Evolutionary conservation across 1,140 invertebrate genomes (phyloP).

Genomic region (Papilio xuthus): DNA sequence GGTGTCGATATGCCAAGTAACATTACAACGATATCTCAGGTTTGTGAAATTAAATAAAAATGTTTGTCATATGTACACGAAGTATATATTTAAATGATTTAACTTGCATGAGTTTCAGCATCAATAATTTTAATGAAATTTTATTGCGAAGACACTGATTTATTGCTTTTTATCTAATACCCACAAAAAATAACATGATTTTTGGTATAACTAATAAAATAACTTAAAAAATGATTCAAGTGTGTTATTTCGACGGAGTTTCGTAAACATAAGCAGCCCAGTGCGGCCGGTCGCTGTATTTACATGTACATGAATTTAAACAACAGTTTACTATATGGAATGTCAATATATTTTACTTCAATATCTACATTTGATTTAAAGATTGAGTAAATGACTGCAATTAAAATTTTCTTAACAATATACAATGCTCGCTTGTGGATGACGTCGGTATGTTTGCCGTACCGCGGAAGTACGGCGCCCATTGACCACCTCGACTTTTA

Average conservation of each 20-base stretch:
- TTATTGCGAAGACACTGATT: constrained; percentile 20
- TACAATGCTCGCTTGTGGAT: constrained; percentile 65
- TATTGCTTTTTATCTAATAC: constrained; percentile 24
- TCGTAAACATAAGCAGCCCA: constrained; percentile 12
- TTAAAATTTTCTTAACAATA: constrained; percentile 76
- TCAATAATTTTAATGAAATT: constrained; percentile 25
- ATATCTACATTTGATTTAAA: constrained; percentile 79
- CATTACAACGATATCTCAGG: not conserved
- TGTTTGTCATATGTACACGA: constrained; percentile 17
- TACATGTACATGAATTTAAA: constrained; percentile 63
- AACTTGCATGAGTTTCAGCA: constrained; percentile 18
- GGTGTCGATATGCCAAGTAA: constrained; percentile 9
- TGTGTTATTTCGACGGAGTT: constrained; percentile 18
- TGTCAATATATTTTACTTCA: constrained; percentile 81
- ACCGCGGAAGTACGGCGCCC: constrained; percentile 50
- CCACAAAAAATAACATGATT: constrained; percentile 36
- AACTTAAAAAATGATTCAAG: constrained; percentile 18
- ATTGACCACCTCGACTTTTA: constrained; percentile 59
- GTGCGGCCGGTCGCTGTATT: constrained; percentile 28
- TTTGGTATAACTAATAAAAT: constrained; percentile 35
- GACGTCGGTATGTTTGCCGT: constrained; percentile 55
- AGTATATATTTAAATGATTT: constrained; percentile 13
- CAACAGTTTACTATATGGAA: constrained; percentile 79
- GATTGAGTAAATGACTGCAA: constrained; percentile 73
- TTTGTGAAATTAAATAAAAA: constrained; percentile 11